Conservation (phyloP, 2,888 invertebrate genomes). For the Diarsia dahlii region DNA sequence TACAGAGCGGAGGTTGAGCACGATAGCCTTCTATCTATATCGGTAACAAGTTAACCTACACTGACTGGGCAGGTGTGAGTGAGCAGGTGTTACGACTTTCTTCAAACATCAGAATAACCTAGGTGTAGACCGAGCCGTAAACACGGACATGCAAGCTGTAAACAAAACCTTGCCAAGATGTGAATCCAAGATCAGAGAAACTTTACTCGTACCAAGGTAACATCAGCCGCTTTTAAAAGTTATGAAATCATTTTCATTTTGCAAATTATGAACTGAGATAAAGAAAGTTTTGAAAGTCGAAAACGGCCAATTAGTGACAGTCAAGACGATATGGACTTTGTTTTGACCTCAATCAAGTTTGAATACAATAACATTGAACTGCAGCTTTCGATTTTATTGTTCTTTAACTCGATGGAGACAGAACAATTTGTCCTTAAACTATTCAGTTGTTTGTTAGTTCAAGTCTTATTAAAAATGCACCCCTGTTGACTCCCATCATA, state of each 20-base stretch:
- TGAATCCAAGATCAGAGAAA: slow-evolving; percentile 57
- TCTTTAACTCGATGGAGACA: slow-evolving; percentile 17
- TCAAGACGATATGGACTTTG: slow-evolving; percentile 16
- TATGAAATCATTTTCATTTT: slow-evolving; percentile 7
- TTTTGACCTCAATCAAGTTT: slow-evolving; percentile 32
- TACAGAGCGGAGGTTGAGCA: slow-evolving; percentile 73
- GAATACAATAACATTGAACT: slow-evolving; percentile 27
- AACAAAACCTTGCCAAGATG: slow-evolving; percentile 73
- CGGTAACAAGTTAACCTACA: slow-evolving; percentile 80
- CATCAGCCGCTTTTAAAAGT: slow-evolving; percentile 5
- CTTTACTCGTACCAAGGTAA: slow-evolving; percentile 27
- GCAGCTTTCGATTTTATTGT: slow-evolving; percentile 31
- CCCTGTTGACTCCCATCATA: slow-evolving; percentile 78
- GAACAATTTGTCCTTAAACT: slow-evolving; percentile 23
- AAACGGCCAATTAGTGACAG: slow-evolving; percentile 38
- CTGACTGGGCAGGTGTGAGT: slow-evolving; percentile 70
- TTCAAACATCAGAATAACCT: slow-evolving; percentile 68
- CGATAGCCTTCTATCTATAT: slow-evolving; percentile 82
- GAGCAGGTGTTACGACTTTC: slow-evolving; percentile 75
- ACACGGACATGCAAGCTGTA: slow-evolving; percentile 71
- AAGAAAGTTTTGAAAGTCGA: slow-evolving; percentile 61
- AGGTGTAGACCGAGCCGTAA: slow-evolving; percentile 72
- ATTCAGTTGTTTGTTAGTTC: slow-evolving; percentile 43
- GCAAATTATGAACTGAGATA: not conserved
- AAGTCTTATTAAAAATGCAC: slow-evolving; percentile 73